Evolutionary conservation across 2,888 invertebrate genomes (phyloP).

Genomic region (Agonopterix heracliana): DNA sequence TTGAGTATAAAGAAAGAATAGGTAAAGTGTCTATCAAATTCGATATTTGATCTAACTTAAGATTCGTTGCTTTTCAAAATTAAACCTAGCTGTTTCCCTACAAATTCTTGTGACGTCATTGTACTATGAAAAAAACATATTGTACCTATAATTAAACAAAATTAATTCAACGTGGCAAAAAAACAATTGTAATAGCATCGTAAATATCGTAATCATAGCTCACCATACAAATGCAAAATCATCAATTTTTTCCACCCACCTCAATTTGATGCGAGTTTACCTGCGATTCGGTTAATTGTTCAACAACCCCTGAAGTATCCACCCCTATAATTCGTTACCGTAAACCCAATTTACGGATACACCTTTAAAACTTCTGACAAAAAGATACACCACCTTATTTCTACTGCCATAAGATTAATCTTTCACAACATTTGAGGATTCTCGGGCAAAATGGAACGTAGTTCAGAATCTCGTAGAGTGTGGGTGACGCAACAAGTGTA

Average conservation of each 20-base stretch:
- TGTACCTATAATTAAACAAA: too few relatives aligned
- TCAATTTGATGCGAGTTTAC: slow-evolving; percentile 57
- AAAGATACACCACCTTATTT: slow-evolving; percentile 13
- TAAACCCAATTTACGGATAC: slow-evolving; percentile 14
- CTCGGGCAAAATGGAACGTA: slow-evolving; percentile 12
- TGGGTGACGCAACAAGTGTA: slow-evolving; percentile 69
- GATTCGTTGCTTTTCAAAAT: too few relatives aligned
- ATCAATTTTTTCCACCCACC: slow-evolving; percentile 39
- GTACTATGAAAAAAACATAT: too few relatives aligned
- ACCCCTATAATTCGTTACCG: slow-evolving; percentile 37
- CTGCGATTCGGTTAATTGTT: slow-evolving; percentile 66
- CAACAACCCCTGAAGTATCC: slow-evolving; percentile 62
- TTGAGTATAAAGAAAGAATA: too few relatives aligned
- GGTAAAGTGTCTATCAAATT: too few relatives aligned
- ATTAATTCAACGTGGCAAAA: too few relatives aligned
- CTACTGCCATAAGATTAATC: slow-evolving; percentile 9
- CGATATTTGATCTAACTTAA: too few relatives aligned
- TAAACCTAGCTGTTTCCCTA: too few relatives aligned
- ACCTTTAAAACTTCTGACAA: not conserved
- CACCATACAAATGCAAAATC: slow-evolving; percentile 38
- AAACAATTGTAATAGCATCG: too few relatives aligned
- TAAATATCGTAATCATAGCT: not conserved
- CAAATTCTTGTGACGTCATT: too few relatives aligned
- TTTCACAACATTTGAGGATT: not conserved
- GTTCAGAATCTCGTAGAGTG: slow-evolving; percentile 32